Evolutionary conservation across 2,113 vertebrate species (phyloP).

Genomic region (Engystomops pustulosus): DNA sequence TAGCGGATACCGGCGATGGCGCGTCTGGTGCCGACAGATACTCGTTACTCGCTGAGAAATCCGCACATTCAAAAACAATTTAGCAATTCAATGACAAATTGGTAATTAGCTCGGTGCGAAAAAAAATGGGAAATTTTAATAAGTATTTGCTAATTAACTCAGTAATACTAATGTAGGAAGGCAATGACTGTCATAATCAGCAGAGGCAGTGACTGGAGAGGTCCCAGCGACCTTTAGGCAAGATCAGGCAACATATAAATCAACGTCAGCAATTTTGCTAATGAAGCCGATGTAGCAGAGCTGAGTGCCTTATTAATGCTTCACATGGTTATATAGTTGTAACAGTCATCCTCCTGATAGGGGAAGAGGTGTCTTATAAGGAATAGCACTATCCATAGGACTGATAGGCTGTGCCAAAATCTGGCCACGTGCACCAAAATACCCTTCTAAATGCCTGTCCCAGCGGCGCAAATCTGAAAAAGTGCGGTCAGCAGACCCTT

Average conservation of each 20-base stretch:
- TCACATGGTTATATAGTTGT: too few relatives aligned
- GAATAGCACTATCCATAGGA: too few relatives aligned
- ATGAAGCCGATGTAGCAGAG: not conserved
- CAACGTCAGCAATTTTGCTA: not conserved
- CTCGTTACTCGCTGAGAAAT: not conserved
- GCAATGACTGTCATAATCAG: not conserved
- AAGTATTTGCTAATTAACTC: not conserved
- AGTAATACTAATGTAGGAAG: not conserved
- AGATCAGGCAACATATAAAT: not conserved
- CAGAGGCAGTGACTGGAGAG: not conserved
- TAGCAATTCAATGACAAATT: slow-evolving; percentile 22
- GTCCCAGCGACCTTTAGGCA: not conserved
- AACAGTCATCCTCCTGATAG: too few relatives aligned
- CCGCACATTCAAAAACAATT: slow-evolving; percentile 19
- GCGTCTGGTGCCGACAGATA: not conserved
- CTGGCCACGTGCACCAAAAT: too few relatives aligned
- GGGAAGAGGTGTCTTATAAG: too few relatives aligned
- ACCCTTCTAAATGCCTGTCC: too few relatives aligned
- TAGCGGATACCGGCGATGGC: not conserved
- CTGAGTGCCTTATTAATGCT: too few relatives aligned
- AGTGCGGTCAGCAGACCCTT: too few relatives aligned
- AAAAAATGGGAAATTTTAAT: not conserved
- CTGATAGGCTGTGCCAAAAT: too few relatives aligned
- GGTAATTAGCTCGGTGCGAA: slow-evolving; percentile 1
- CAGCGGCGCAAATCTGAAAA: too few relatives aligned